Base-by-base conservation (phyloP, 2,113 vertebrate genomes). In the Silurus asotus region DNA sequence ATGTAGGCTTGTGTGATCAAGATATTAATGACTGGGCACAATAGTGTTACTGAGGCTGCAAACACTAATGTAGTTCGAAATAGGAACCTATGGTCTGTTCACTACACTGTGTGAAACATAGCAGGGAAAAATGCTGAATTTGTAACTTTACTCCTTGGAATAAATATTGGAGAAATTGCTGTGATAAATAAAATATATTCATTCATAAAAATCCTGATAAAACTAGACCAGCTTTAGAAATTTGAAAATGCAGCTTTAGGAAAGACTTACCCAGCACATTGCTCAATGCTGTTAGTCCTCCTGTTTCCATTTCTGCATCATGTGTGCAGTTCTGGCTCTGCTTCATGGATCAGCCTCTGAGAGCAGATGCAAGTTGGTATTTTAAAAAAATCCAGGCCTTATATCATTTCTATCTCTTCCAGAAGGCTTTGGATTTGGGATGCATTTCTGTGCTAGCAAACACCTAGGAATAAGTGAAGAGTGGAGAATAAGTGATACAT, bases 361-460 rank as follows among this genome's bases (percentile, higher is more conserved):
- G 23, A 78, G 75, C 75, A 78, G 75, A 56, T 78, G 53, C 75
- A 78, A 8, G 10, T 25, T 61, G 81, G 74, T 48, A 49, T 76
- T 78, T 53, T 55, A n/a, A n/a, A 20, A 23, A 77, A 69, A 72
- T 56, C 76, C 76, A 58, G 37, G n/a, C 53, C 53, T 78, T 25
- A 78, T 28, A 78, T 17, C 48, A 56, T 23, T 55, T 55, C 23
- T 77, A 23, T 55, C 76, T 58, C 25, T 58, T 78, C n/a, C 23
- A 56, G 76, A 15, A 58, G 53, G 23, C 74, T 55, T 78, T 78
- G 53, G 75, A 23, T 78, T 82, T 17, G 23, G 19, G 48, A 90
- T 37, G 49, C 17, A 67, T 61, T 51, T 23, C n/a, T 74, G 74
- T 7, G 19, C 6, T 9, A 10, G 65, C 37, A 64, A 53, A 55